Evolutionary conservation across 2,888 invertebrate species (phyloP).

Genomic region (Cephus runcator): DNA sequence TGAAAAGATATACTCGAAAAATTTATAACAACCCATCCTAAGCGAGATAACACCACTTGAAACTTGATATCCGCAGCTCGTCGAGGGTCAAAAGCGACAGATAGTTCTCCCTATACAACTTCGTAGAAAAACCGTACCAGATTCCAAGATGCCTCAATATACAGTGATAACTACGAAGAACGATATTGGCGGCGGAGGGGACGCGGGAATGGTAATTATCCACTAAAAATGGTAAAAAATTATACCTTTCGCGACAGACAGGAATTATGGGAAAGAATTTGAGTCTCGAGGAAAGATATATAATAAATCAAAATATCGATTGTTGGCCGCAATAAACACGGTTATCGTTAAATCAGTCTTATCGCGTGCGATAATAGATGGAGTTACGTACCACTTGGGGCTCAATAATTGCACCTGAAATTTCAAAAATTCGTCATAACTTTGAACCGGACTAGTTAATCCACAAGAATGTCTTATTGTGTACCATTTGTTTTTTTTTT

Average conservation of each 20-base stretch:
- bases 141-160: conserved; percentile 27
- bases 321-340: background rate
- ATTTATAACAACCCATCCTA: background rate
- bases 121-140: conserved; percentile 24
- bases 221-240: background rate
- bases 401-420: background rate
- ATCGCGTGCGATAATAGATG: background rate
- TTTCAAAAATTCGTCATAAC: background rate
- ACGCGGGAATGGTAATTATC: conserved; percentile 30
- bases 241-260: background rate
- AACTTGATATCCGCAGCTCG: conserved; percentile 17
- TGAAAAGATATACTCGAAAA: background rate
- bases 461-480: no score
- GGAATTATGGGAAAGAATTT: background rate
- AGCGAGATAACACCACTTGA: background rate
- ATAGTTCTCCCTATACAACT: conserved; percentile 35
- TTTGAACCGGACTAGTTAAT: no score
- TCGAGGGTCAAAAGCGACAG: conserved; percentile 29
- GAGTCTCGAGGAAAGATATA: no score
- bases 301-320: background rate
- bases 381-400: background rate
- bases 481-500: no score
- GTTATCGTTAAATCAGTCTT: background rate
- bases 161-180: conserved; percentile 27
- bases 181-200: conserved; percentile 13